phyloP scores from a whole-genome alignment of 2,113 vertebrate genomes.

The Cyprinus carpio region DNA sequence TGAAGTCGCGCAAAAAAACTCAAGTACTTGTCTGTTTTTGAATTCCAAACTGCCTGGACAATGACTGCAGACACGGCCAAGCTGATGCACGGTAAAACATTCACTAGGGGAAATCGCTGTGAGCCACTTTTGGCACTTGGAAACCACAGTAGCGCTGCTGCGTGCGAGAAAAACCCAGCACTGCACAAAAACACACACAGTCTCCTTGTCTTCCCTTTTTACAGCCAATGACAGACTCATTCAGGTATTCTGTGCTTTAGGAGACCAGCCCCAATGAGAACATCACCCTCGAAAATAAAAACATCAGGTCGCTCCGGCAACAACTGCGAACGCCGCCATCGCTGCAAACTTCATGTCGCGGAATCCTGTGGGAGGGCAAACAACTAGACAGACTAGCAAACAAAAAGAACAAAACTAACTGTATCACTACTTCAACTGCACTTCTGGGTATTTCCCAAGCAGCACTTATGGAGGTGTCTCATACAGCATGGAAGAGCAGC shows the following conservation, averaged over 20 bases:
- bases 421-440: conserved; percentile 8
- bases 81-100: not conserved
- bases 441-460: conserved; percentile 42
- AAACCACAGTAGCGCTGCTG: conserved; percentile 16
- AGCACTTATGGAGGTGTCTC: conserved; percentile 57
- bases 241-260: conserved; percentile 37
- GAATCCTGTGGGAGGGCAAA: not conserved
- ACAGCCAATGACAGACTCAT: conserved; percentile 8
- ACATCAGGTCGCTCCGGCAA: not conserved
- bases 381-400: not conserved
- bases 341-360: conserved; percentile 30
- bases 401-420: conserved; percentile 1
- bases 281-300: not conserved
- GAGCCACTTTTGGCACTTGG: conserved; percentile 55
- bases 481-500: conserved; percentile 89
- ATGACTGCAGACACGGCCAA: not conserved
- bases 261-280: conserved; percentile 44
- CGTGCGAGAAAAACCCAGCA: not conserved
- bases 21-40: conserved; percentile 33
- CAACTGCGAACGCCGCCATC: not conserved
- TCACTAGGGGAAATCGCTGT: conserved; percentile 1
- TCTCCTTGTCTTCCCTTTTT: not conserved
- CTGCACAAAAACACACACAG: not conserved
- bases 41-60: not conserved
- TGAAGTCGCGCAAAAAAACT: conserved; percentile 27